Evolutionary conservation across 2,113 vertebrate species (phyloP), one percentile per base, ranked within the genome.

Genomic region (Scomber scombrus): DNA sequence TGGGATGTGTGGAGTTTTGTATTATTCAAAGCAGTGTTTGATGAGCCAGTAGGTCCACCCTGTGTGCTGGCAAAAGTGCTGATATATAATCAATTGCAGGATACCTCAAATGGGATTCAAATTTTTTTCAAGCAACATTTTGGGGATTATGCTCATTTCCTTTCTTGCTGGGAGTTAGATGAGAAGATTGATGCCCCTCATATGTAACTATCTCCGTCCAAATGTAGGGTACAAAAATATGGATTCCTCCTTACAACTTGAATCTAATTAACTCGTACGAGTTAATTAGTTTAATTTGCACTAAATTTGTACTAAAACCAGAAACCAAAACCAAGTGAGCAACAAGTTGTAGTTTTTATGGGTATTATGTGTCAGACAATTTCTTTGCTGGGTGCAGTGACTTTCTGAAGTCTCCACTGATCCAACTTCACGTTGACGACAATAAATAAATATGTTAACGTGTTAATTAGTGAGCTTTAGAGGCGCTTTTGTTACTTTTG

Each of bases 31-130:
- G 47, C 73, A 34, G 62, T 31, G 70, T 85, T 72, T 86, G 84
- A 89, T 88, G 86, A 89, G 88, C 80, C 91, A 93, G 86, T 82
- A 78, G 87, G 90, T 91, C 91, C 93, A 71, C 91, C 92, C 92
- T 77, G 61, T 46, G 63, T 77, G 19, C 84, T 91, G 91, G 90
- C 89, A 87, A 78, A 89, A 68, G 71, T 85, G 66, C 58, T n/a
- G 21, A 13, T 58, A 60, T 62, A 43, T 93, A 91, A 92, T 93
- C 82, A 90, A 21, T 82, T 81, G 78, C 89, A 93, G 88, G 57
- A 90, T 62, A 63, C 26, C 26, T 66, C 68, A 61, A 85, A 80
- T 19, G 7, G 14, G 9, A 78, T 49, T 60, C 61, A 21, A 71
- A 71, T 71, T 12, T 5, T 46, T 71, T 45, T 76, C 21, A 75